Conservation (phyloP, 30 jellyfish, hydroid and myxozoan genomes). For the Nemopilema nomurai region DNA sequence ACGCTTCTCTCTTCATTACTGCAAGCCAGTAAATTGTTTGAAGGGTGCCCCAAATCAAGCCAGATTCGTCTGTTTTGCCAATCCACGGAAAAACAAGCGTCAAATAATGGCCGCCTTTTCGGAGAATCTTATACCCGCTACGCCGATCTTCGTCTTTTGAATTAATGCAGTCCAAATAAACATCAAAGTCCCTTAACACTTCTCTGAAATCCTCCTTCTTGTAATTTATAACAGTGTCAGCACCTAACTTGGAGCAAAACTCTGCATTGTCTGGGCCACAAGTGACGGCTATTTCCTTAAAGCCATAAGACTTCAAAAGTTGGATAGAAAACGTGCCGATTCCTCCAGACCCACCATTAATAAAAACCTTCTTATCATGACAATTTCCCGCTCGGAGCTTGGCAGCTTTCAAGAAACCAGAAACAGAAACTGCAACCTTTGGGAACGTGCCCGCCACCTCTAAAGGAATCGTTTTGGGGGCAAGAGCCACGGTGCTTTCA, state of each 20-base stretch:
- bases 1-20: constrained; percentile 37
- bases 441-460: constrained; percentile 63
- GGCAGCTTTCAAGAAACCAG: constrained; percentile 53
- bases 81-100: constrained; percentile 56
- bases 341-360: constrained; percentile 63
- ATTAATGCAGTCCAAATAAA: constrained; percentile 39
- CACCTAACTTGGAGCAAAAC: constrained; percentile 48
- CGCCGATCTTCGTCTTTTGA: constrained; percentile 34
- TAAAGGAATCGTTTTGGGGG: constrained; percentile 48
- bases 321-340: constrained; percentile 52
- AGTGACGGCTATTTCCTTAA: constrained; percentile 49
- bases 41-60: constrained; percentile 40
- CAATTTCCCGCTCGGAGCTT: constrained; percentile 5
- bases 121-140: constrained; percentile 36
- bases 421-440: constrained; percentile 43
- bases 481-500: constrained; percentile 45
- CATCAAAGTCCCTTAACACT: constrained; percentile 34
- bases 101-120: constrained; percentile 43
- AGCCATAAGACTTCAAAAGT: constrained; percentile 32
- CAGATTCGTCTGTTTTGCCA: constrained; percentile 41
- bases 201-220: constrained; percentile 39
- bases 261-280: constrained; percentile 35
- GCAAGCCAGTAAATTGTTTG: constrained; percentile 33
- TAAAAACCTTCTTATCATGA: constrained; percentile 35
- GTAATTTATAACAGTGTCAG: constrained; percentile 39